Conservation (phyloP, 2,888 invertebrate species). For the Lumbricus terrestris region DNA sequence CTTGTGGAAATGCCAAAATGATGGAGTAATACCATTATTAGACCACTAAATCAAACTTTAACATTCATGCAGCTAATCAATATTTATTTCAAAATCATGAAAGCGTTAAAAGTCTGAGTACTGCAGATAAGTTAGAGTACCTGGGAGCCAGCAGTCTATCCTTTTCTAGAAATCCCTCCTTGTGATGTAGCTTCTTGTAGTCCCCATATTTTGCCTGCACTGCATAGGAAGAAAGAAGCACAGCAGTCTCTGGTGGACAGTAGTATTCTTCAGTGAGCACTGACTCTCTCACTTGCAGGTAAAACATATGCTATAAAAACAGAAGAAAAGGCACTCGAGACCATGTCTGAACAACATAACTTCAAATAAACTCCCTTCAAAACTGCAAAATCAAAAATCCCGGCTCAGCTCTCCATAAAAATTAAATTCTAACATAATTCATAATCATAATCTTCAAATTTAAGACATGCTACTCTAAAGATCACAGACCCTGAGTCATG, state of each 20-base stretch:
- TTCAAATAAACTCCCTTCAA: not conserved
- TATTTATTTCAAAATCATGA: not conserved
- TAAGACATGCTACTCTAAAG: too few species aligned
- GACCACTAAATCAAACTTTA: not conserved
- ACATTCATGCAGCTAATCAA: not conserved
- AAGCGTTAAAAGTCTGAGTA: not conserved
- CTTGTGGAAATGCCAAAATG: too few species aligned
- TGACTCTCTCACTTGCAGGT: conserved; percentile 78
- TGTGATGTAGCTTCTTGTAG: not conserved
- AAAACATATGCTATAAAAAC: conserved; percentile 9
- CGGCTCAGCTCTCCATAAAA: too few species aligned
- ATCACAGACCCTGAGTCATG: too few species aligned
- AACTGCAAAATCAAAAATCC: not conserved
- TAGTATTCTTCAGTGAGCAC: conserved; percentile 97
- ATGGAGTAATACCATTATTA: not conserved
- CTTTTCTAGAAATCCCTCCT: conserved; percentile 5
- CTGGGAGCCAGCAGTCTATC: not conserved
- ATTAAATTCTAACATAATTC: too few species aligned
- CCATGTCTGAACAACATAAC: not conserved
- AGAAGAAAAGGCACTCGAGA: not conserved
- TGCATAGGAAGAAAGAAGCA: conserved; percentile 94
- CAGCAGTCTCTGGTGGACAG: conserved; percentile 98
- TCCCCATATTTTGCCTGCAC: conserved; percentile 62
- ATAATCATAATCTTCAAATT: too few species aligned
- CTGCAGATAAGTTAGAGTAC: not conserved